Conservation (phyloP, 2,113 vertebrate species). For the Apteryx owenii region DNA sequence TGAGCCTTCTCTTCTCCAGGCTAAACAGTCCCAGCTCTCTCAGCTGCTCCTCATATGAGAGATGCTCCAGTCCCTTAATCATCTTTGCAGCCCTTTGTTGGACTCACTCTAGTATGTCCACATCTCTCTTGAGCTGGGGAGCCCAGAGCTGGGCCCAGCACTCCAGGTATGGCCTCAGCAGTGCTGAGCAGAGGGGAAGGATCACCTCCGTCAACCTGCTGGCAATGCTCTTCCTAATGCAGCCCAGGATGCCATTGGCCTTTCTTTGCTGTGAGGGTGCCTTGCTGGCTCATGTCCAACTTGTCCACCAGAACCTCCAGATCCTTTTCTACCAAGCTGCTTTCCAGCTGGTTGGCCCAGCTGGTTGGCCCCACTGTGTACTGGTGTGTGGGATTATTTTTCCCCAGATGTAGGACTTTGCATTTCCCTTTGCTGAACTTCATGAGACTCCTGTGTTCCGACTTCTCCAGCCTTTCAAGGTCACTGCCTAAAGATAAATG, state of each 20-base stretch:
- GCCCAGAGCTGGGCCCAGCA: neutral
- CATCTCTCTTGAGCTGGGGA: neutral
- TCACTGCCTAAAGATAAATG: neutral
- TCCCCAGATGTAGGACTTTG: neutral
- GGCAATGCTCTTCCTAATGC: neutral
- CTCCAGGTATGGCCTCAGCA: neutral
- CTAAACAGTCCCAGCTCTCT: neutral
- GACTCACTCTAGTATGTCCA: accelerated
- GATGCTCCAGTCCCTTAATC: neutral
- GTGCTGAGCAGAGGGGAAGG: neutral
- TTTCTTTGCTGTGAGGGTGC: neutral
- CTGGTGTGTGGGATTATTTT: neutral
- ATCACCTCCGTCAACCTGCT: accelerated
- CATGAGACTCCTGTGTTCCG: neutral
- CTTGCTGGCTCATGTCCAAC: neutral
- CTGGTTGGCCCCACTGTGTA: neutral
- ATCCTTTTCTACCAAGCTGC: neutral
- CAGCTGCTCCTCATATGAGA: neutral
- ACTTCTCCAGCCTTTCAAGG: neutral
- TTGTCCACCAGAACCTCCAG: neutral
- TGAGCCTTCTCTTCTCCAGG: neutral
- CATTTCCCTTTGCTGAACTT: neutral
- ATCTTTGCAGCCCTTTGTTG: neutral
- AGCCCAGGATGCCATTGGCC: neutral
- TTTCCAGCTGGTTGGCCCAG: neutral